Base-by-base conservation (phyloP, 2,113 vertebrate genomes). In the Herpetotheres cachinnans region DNA sequence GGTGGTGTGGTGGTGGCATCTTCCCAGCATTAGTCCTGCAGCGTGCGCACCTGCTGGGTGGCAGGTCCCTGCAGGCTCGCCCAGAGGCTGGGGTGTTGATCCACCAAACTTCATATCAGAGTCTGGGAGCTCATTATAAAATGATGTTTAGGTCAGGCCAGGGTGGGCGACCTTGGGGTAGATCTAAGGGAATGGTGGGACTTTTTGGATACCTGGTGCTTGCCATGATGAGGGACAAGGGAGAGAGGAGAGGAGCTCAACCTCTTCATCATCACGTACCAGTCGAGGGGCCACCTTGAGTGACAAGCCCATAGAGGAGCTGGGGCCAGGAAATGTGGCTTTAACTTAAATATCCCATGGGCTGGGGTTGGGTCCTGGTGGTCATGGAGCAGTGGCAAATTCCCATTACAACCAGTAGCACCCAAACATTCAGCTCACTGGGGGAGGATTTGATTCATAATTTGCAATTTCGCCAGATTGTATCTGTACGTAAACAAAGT, bases 371-470 rank as follows among this genome's bases (percentile, higher is more conserved):
- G 58, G 25, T 70, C 16, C 36, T 49, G 50, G 22, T 80, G 59
- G 47, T 46, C 21, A 24, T 1, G n/a, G 29, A 70, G 59, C 40
- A 32, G 25, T 3, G 4, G 17, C 36, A 84, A 77, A 50, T 93
- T 92, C 58, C 29, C 71, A 21, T 54, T 78, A 13, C 16, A 58
- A 16, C 72, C 78, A 71, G 30, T 21, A 66, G 81, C 56, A 56
- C 27, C 30, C 7, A 0, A 4, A 7, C 3, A 0, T 55, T 72
- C 46, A 25, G 30, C 42, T 72, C 0, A 1, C 36, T 21, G 30
- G 27, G 21, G 5, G 36, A 67, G 55, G 46, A 27, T 38, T 77
- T 40, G 46, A 29, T 66, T 47, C 5, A 5, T 32, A 16, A 58
- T 83, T 71, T 74, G 67, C 67, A 26, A 3, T 54, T 96, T 77